Evolutionary conservation across 1,140 invertebrate species (phyloP).

Genomic region (Mizuhopecten yessoensis): DNA sequence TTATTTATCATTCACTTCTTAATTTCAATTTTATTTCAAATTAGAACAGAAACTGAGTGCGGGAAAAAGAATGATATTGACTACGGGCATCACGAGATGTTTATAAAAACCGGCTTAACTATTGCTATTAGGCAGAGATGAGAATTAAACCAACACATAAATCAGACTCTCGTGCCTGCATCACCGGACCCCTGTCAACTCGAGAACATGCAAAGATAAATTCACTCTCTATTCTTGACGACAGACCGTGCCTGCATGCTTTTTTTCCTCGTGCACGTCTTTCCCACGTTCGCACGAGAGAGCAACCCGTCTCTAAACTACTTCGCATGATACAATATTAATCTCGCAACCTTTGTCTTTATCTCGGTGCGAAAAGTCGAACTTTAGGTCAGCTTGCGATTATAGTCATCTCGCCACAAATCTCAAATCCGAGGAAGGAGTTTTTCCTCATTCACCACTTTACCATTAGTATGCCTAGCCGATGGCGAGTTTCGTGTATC

Average conservation of each 20-base stretch:
- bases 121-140: conserved; percentile 20
- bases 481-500: neutral
- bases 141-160: conserved; percentile 10
- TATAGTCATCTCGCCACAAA: neutral
- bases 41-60: neutral
- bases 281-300: conserved; percentile 3
- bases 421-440: too few relatives aligned
- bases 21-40: neutral
- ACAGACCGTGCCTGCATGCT: conserved; percentile 18
- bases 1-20: neutral
- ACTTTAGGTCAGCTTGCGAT: neutral
- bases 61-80: neutral
- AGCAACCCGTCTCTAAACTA: neutral
- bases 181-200: neutral
- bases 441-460: too few relatives aligned
- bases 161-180: neutral
- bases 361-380: neutral
- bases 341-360: neutral
- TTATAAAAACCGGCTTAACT: neutral
- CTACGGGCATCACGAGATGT: neutral
- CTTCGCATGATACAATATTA: neutral
- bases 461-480: neutral
- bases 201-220: neutral
- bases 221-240: neutral
- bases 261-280: conserved; percentile 4